Percentiles rank a stretch among this genome's conserved stretches.
Conservation (phyloP, 2,113 vertebrate genomes). For the Lagopus muta region DNA sequence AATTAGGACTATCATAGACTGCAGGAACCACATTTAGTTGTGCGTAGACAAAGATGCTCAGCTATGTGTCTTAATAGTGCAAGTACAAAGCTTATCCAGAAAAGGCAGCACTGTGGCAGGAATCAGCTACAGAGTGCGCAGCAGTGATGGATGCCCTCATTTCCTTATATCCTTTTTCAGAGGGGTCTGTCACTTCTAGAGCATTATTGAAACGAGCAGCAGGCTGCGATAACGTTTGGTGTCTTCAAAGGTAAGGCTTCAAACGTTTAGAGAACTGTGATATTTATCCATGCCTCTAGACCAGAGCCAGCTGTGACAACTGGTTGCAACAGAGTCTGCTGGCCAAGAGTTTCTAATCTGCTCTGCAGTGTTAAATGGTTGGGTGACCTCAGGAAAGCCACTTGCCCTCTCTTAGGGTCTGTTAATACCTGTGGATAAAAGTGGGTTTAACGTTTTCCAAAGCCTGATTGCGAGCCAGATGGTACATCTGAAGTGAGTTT, state of each 20-base stretch:
- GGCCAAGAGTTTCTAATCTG: constrained; percentile 23
- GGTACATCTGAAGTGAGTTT: background rate
- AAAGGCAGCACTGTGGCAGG: background rate
- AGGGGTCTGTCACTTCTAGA: background rate
- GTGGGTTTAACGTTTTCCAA: constrained; percentile 25
- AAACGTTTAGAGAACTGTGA: background rate
- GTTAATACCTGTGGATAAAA: constrained; percentile 28
- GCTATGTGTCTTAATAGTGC: background rate
- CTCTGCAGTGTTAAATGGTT: background rate
- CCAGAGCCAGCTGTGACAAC: background rate
- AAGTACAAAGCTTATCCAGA: background rate
- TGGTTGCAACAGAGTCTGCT: background rate
- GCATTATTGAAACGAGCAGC: background rate
- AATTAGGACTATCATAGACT: background rate
- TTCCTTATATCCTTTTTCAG: background rate
- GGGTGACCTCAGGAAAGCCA: constrained; percentile 26
- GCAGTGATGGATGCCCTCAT: background rate
- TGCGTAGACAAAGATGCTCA: background rate
- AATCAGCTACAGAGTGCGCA: background rate
- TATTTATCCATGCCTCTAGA: background rate
- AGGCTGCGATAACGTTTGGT: background rate
- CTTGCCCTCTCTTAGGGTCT: background rate
- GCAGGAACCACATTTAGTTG: background rate
- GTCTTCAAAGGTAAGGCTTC: background rate
- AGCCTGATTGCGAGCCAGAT: constrained; percentile 36